phyloP scores from a whole-genome alignment of 2,888 invertebrate genomes.

The Sarcophaga subvicina region DNA sequence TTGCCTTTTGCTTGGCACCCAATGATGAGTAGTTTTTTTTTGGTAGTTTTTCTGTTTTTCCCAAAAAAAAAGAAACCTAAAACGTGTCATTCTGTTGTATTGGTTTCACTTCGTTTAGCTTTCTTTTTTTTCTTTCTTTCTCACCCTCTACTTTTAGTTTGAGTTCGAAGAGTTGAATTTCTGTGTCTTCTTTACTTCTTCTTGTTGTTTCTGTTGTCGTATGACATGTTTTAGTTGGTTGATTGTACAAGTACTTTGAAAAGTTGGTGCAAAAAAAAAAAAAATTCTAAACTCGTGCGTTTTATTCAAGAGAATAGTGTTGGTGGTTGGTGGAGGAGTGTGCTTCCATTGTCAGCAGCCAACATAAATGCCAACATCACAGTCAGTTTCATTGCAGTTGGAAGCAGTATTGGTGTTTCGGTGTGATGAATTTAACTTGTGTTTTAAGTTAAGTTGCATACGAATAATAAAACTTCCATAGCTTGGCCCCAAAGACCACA shows the following conservation, averaged over 20 bases:
- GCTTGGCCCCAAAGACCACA: conserved; percentile 18
- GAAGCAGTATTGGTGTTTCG: background rate
- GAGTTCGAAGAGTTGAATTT: conserved; percentile 1
- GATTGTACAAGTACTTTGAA: conserved; percentile 1
- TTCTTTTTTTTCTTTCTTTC: conserved; percentile 5
- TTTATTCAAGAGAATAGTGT: background rate
- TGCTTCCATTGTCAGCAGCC: background rate
- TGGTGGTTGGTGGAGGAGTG: background rate
- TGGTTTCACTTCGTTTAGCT: conserved; percentile 25
- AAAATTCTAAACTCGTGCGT: background rate
- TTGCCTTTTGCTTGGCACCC: background rate
- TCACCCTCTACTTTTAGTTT: conserved; percentile 19
- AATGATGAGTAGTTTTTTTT: background rate
- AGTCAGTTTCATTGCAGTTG: background rate
- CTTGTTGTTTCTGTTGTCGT: background rate
- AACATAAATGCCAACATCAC: background rate
- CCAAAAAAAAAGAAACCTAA: conserved; percentile 22
- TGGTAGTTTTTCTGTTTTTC: background rate
- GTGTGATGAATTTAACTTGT: conserved; percentile 27
- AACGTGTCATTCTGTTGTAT: conserved; percentile 58
- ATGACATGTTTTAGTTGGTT: conserved; percentile 46
- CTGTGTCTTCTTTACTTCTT: background rate
- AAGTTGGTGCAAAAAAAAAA: background rate
- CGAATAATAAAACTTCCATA: conserved; percentile 31
- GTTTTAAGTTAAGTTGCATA: conserved; percentile 21